Evolutionary conservation across 2,113 vertebrate species (phyloP).

Genomic region (Oreocharis arfaki): DNA sequence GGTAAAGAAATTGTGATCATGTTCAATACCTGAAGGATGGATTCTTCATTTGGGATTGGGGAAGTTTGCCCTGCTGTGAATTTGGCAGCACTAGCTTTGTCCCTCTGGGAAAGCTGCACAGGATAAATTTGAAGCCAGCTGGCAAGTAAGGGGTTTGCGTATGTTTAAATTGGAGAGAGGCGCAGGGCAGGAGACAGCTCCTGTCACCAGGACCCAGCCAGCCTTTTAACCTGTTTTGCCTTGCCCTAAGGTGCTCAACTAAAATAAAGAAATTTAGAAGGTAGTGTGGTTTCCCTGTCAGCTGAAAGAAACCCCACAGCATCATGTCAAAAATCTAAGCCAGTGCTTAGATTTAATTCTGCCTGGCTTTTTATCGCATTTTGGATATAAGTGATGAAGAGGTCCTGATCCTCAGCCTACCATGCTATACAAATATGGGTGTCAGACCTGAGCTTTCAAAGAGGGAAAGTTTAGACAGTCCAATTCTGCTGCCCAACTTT

Average conservation of each 20-base stretch:
- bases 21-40: neutral
- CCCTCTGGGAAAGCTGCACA: rapidly evolving
- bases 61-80: neutral
- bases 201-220: neutral
- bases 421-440: neutral
- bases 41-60: neutral
- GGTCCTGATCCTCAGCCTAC: neutral
- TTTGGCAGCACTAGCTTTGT: neutral
- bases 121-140: neutral
- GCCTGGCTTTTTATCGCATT: neutral
- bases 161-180: neutral
- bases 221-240: neutral
- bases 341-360: neutral
- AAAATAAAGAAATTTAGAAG: neutral
- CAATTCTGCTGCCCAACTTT: neutral
- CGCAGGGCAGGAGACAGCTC: neutral
- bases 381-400: neutral
- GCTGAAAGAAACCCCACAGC: neutral
- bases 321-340: neutral
- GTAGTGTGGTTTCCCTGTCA: neutral
- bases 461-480: neutral
- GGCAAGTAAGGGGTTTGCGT: neutral
- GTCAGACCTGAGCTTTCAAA: neutral
- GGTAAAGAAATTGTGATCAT: neutral
- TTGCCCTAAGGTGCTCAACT: neutral